Evolutionary conservation across 2,797 vertebrate genomes (phyloP), one percentile per base, ranked within the genome.

Genomic region (Cephalopachus bancanus): DNA sequence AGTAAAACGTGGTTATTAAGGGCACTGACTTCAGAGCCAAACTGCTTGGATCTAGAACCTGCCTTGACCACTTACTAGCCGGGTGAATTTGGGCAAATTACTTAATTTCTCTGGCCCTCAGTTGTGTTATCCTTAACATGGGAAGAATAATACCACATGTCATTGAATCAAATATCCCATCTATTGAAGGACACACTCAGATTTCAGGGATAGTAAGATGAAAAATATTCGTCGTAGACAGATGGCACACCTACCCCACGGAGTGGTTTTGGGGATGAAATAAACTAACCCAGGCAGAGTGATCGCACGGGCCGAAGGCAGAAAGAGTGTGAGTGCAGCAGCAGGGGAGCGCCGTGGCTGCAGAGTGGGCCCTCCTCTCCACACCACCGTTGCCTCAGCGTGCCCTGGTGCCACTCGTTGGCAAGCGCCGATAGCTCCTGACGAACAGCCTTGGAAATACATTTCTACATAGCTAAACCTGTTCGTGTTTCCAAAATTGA

Each of bases 181-280:
- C 53, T 89, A 89, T 1, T 95, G 15, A 94, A 91, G 96, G 91
- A 91, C 57, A 85, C 12, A 62, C 26, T 96, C 57, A 22, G 57
- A 69, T 79, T 93, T 94, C 80, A 83, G 59, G 74, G 24, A 88
- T 0, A 83, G 53, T 71, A 72, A 94, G 86, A 83, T 60, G 33
- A 88, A 95, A 90, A 93, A 65, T 17, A 22, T 37, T 20, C 15
- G 78, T 62, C 51, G 92, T 93, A 83, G 69, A 72, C 5, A 89
- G 67, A 89, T 89, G 30, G 64, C 74, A 44, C 51, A 33, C 30
- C 10, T 87, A 65, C 44, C 44, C 24, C 19, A 30, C 3, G 55
- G 49, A 59, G 28, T 75, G 3, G 44, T n/a, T 51, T 44, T 87
- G 62, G 92, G 67, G 20, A 67, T 51, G 60, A 92, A 93, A 87